These are phyloP conservation scores for Acanthopagrus latus DNA, from an alignment of 2,797 vertebrate species.

Conservation along the genomic window DNA sequence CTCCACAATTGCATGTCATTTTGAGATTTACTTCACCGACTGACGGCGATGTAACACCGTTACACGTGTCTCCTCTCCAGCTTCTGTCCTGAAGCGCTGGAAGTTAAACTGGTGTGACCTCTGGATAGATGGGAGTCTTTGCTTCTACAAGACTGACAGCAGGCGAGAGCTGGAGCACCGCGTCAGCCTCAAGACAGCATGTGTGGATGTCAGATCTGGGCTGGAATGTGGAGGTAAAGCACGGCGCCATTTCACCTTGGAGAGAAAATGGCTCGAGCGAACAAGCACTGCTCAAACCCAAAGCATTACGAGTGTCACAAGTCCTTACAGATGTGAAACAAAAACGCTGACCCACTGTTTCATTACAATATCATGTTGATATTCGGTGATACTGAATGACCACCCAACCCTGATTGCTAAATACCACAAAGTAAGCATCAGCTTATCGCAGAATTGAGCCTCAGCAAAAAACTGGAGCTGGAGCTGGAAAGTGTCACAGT, in stretches of 20 bases:
- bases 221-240: slow-evolving; percentile 90
- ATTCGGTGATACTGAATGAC: not conserved
- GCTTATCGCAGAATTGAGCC: not conserved
- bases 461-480: not conserved
- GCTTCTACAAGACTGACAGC: slow-evolving; percentile 91
- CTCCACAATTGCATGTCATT: not conserved
- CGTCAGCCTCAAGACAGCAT: slow-evolving; percentile 87
- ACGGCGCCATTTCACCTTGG: not conserved
- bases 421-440: not conserved
- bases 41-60: not conserved
- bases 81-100: slow-evolving; percentile 93
- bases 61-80: slow-evolving; percentile 68
- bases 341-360: too few species aligned
- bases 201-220: slow-evolving; percentile 88
- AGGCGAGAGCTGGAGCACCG: slow-evolving; percentile 89
- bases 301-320: not conserved
- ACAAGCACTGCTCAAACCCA: too few species aligned
- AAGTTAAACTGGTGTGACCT: slow-evolving; percentile 97
- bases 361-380: too few species aligned
- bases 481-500: not conserved
- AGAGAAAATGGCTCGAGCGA: not conserved
- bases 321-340: too few species aligned
- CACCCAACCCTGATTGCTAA: not conserved
- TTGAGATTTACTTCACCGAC: too few species aligned
- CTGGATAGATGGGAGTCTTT: slow-evolving; percentile 93